Percentiles rank a stretch among this genome's conserved stretches.
phyloP scores from a whole-genome alignment of 2,888 invertebrate genomes.

The Geotrupes spiniger region DNA sequence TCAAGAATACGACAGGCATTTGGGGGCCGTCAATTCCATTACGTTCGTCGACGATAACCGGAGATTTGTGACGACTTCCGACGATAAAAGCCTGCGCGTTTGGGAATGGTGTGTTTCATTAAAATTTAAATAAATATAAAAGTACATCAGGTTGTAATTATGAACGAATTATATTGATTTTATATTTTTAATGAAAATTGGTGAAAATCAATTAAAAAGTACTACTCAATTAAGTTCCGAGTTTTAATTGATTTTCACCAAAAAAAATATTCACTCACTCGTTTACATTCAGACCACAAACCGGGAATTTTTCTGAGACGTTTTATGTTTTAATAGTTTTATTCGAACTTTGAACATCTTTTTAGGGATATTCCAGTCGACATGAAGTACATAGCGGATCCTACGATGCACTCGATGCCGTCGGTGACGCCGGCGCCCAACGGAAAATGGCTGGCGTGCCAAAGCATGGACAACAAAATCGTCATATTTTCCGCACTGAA shows the following conservation, averaged over 20 bases:
- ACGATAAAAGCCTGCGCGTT: conserved; percentile 96
- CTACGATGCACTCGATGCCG: conserved; percentile 99
- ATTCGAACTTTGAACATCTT: conserved; percentile 7
- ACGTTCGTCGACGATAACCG: conserved; percentile 99
- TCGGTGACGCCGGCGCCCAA: conserved; percentile 93
- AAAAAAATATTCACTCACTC: too few relatives aligned
- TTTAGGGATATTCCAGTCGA: conserved; percentile 89
- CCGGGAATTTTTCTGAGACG: neutral
- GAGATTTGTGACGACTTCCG: conserved; percentile 96
- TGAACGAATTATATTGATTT: too few relatives aligned
- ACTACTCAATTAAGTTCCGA: too few relatives aligned
- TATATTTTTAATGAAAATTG: too few relatives aligned
- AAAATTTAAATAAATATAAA: neutral
- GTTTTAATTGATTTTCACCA: too few relatives aligned
- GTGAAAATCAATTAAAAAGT: too few relatives aligned
- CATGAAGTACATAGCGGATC: conserved; percentile 99
- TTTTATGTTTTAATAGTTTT: too few relatives aligned
- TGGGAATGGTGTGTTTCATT: conserved; percentile 87
- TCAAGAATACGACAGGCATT: conserved; percentile 97
- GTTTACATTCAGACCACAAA: too few relatives aligned
- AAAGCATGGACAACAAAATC: conserved; percentile 99
- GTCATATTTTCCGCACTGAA: conserved; percentile 97
- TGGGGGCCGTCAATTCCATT: conserved; percentile 98
- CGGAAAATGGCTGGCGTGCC: conserved; percentile 98
- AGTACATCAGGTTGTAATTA: too few relatives aligned